These are phyloP conservation scores for Sympetrum striolatum DNA, from an alignment of 2,888 invertebrate genomes.

Conservation along the genomic window DNA sequence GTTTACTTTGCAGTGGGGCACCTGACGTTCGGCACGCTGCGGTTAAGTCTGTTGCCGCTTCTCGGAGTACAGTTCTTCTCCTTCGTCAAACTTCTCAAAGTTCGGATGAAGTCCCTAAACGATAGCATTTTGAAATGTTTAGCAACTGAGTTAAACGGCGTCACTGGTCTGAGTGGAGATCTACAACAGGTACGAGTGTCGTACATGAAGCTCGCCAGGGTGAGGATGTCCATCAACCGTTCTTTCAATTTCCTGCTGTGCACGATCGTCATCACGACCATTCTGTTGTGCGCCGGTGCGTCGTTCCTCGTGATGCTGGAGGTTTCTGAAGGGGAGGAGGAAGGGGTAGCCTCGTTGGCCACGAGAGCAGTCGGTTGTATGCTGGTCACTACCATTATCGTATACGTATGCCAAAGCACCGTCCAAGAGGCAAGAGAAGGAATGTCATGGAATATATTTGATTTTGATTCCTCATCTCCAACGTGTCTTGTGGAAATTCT, in stretches of 20 bases:
- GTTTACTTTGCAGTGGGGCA: fast-evolving
- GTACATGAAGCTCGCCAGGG: background rate
- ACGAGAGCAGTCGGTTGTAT: background rate
- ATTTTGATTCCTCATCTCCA: too few relatives aligned
- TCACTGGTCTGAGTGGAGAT: background rate
- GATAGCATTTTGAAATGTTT: background rate
- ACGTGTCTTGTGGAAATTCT: too few relatives aligned
- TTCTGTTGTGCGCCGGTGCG: background rate
- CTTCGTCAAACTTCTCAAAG: background rate
- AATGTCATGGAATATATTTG: too few relatives aligned
- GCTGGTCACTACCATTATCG: background rate
- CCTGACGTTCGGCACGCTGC: background rate
- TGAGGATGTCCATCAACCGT: background rate
- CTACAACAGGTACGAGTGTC: background rate
- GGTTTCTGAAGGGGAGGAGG: background rate
- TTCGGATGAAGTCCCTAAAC: background rate
- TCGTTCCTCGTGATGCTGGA: background rate
- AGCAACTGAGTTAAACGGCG: background rate
- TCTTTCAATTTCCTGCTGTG: background rate
- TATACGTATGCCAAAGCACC: background rate
- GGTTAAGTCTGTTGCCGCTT: background rate
- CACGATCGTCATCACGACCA: background rate
- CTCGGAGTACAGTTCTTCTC: background rate
- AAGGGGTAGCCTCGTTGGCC: background rate
- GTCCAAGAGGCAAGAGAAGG: background rate